Evolutionary conservation across 1,140 invertebrate genomes (phyloP), one percentile per base, ranked within the genome.

Genomic region (Aradophagus sp.): DNA sequence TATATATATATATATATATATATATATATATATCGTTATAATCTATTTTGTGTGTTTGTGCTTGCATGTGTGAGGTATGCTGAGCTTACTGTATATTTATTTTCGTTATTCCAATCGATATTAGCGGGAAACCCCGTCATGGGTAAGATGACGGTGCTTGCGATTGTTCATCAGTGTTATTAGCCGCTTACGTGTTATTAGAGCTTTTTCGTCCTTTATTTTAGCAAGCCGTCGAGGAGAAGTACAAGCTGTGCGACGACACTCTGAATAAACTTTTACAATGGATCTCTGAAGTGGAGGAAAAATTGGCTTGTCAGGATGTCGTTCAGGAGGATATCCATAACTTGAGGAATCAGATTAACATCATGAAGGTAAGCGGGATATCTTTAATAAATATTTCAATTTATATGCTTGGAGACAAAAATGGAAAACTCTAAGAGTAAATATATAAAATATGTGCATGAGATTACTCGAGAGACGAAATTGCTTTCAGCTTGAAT

Each of bases 171-270:
- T 63, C 23, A 6, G n/a, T n/a, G n/a, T n/a, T n/a, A n/a, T n/a
- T n/a, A n/a, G n/a, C n/a, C n/a, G n/a, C n/a, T n/a, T n/a, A n/a
- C n/a, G n/a, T 32, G 10, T 4, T 32, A 32, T 2, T 32, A 5
- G 1, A 27, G 16, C 17, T 15, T 35, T 35, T 70, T 63, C 67
- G 42, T 19, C 48, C 65, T 67, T 48, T 19, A 41, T 77, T 78
- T 66, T 88, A 97, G 95, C 93, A 95, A 93, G 94, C 94, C 75
- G 92, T 97, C 69, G 93, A 96, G 85, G 95, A 97, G 79, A 95
- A 96, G 81, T 98, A 97, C 88, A 94, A 91, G 84, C 89, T 93
- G 75, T 97, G 92, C 86, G 93, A 93, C 82, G 93, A 95, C 77
- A 92, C 90, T 34, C 86, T 97, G 29, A 90, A 90, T 26, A 94